Conservation (phyloP, 2,888 invertebrate species). For the Antitype chi region DNA sequence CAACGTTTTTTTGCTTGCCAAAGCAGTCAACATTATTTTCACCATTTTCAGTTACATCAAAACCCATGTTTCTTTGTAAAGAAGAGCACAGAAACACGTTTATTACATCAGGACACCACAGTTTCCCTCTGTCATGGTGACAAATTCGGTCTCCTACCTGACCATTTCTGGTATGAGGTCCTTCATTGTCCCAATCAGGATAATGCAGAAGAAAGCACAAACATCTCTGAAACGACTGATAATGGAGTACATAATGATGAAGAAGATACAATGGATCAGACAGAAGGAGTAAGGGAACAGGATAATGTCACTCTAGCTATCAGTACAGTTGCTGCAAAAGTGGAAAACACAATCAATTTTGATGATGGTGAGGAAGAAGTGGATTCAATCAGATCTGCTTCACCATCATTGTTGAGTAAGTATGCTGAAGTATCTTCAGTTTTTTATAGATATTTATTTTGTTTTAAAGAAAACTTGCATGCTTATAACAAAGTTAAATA, state of each 20-base stretch:
- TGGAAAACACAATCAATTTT: constrained; percentile 49
- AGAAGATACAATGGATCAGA: background rate
- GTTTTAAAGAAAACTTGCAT: background rate
- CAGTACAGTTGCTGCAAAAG: background rate
- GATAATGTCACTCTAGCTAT: background rate
- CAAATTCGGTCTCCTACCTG: constrained; percentile 88
- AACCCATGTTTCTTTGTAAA: constrained; percentile 89
- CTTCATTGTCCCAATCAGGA: constrained; percentile 66
- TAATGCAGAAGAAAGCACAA: constrained; percentile 22
- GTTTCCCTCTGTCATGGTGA: constrained; percentile 85
- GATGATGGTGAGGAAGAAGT: constrained; percentile 57
- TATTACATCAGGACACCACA: constrained; percentile 78
- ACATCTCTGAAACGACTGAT: constrained; percentile 1
- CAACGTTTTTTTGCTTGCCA: background rate
- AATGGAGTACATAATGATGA: constrained; percentile 20
- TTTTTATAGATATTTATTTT: background rate
- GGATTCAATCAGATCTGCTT: constrained; percentile 54
- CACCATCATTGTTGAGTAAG: constrained; percentile 76
- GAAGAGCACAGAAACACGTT: constrained; percentile 73
- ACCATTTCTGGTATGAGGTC: constrained; percentile 87
- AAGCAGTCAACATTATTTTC: background rate
- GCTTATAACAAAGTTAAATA: background rate
- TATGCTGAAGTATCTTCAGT: constrained; percentile 17
- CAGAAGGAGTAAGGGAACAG: constrained; percentile 25
- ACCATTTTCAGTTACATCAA: constrained; percentile 84